Evolutionary conservation across 2,888 invertebrate species (phyloP), one percentile per base, ranked within the genome.

Genomic region (Eurytoma californica): DNA sequence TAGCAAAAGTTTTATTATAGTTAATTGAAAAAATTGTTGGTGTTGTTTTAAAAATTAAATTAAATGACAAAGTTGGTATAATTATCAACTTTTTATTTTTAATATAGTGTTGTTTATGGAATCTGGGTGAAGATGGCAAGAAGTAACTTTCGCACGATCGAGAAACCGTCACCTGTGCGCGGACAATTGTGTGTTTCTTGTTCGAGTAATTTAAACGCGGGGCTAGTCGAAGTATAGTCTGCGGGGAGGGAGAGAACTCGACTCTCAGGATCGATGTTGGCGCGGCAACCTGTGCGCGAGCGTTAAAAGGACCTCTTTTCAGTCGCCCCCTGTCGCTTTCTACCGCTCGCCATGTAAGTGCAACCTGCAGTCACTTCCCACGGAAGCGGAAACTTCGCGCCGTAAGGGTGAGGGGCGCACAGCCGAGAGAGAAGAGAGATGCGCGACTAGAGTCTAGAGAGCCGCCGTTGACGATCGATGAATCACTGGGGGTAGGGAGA

Each of bases 121-220:
- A 39, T 39, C 39, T 28, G 58, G 24, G 28, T 28, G 14, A 28
- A 83, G 82, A 82, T 84, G 83, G 5, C n/a, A 85, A 84, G 84
- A 85, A 87, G 85, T 86, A 86, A 86, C 88, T 88, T 88, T 88
- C 88, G 88, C 88, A 88, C 88, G 88, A 87, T 85, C 86, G 83
- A 83, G 83, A 83, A 79, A 51, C n/a, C 70, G 20, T 77, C 81
- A 83, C 83, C 82, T 83, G 82, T 82, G 79, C 66, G 72, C 72
- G 65, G 80, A 82, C 69, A 70, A 77, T 70, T 70, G 70, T 20
- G 57, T 47, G 57, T 30, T 73, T 28, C 69, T 65, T 65, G 60
- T 51, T 60, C 30, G 16, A 16, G 53, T 53, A 53, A 16, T 16
- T 28, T 61, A 24, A 20, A 61, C 4, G 28, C 14, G 14, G 28